phyloP scores from a whole-genome alignment of 2,888 invertebrate genomes.

The Fabriciana adippe region DNA sequence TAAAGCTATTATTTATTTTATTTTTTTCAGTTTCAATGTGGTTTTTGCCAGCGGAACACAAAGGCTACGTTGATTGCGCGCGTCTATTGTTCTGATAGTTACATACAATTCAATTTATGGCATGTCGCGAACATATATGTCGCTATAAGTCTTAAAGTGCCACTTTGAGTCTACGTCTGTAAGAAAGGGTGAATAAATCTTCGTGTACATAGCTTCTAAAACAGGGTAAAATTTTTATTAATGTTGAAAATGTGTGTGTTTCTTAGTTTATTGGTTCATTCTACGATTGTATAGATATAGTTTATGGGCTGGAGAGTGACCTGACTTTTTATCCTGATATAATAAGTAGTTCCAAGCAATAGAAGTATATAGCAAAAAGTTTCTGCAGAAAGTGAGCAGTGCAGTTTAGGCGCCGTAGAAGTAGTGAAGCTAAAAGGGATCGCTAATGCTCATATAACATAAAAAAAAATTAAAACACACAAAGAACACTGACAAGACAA shows the following conservation, averaged over 20 bases:
- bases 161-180: slow-evolving; percentile 9
- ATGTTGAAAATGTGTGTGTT: background rate
- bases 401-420: no score
- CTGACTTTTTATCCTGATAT: no score
- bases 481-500: no score
- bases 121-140: slow-evolving; percentile 18
- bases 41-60: slow-evolving; percentile 20
- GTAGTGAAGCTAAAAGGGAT: no score
- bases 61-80: slow-evolving; percentile 30
- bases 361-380: no score
- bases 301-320: no score
- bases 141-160: slow-evolving; percentile 17
- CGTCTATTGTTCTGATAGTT: slow-evolving; percentile 32
- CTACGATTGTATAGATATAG: no score
- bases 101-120: slow-evolving; percentile 29
- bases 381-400: no score
- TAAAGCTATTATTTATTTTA: slow-evolving; percentile 15
- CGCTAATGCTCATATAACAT: no score
- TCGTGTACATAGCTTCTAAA: background rate
- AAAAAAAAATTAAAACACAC: no score
- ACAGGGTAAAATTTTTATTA: background rate
- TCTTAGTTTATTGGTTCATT: background rate
- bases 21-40: slow-evolving; percentile 18
- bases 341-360: no score
- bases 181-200: slow-evolving; percentile 16